Evolutionary conservation across 2,797 vertebrate genomes (phyloP).

Genomic region (Craterocephalus amniculus): DNA sequence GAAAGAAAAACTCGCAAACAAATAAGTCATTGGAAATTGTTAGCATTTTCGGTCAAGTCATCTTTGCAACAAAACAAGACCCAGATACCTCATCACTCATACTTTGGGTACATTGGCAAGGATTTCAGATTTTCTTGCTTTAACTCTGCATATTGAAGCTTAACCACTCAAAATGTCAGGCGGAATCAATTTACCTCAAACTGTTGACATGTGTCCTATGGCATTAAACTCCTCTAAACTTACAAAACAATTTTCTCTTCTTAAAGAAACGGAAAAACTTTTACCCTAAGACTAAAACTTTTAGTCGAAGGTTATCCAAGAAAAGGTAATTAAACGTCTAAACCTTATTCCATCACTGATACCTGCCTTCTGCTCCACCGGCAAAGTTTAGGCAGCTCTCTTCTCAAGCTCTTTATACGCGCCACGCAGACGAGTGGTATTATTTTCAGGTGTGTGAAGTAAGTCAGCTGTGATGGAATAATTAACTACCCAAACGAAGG

Average conservation of each 20-base stretch:
- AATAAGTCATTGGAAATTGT: too few relatives aligned
- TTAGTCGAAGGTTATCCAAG: too few relatives aligned
- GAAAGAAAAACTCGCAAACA: too few relatives aligned
- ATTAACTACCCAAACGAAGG: not conserved
- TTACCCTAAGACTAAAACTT: not conserved
- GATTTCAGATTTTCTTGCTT: not conserved
- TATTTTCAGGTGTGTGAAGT: slow-evolving; percentile 43
- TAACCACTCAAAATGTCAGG: not conserved
- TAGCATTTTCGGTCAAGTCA: not conserved
- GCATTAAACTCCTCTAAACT: not conserved
- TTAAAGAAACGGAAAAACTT: too few relatives aligned
- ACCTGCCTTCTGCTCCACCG: slow-evolving; percentile 43
- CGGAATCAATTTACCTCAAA: not conserved
- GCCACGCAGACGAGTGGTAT: slow-evolving; percentile 6
- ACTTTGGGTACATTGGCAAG: not conserved
- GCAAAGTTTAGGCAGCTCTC: not conserved
- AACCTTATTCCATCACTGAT: not conserved
- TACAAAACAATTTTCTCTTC: too few relatives aligned
- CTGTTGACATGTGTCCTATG: not conserved
- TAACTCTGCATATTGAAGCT: not conserved
- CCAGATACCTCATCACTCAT: not conserved
- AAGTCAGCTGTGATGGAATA: not conserved
- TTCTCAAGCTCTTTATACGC: slow-evolving; percentile 43
- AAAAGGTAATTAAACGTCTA: not conserved
- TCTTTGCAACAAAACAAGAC: not conserved